phyloP scores from a whole-genome alignment of 2,113 vertebrate species.

The Rhadina sibilatrix region DNA sequence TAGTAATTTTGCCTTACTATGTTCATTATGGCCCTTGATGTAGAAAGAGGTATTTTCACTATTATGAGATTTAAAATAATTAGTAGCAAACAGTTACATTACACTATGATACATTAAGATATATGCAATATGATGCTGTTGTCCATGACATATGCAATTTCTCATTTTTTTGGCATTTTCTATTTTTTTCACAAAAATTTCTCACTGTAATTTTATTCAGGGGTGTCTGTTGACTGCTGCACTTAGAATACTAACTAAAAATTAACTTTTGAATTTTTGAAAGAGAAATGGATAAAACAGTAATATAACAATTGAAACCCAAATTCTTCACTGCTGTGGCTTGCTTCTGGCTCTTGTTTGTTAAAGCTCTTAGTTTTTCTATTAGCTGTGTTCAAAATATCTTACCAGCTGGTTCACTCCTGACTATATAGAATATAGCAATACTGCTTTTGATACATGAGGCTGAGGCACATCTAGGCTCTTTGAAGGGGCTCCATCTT shows the following conservation, averaged over 20 bases:
- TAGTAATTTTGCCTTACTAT: background rate
- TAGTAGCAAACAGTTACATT: background rate
- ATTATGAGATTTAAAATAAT: conserved; percentile 32
- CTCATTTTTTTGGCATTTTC: background rate
- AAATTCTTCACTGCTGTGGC: background rate
- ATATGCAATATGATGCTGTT: background rate
- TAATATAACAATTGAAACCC: background rate
- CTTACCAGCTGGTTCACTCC: background rate
- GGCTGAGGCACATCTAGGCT: background rate
- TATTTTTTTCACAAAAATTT: background rate
- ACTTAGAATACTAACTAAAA: background rate
- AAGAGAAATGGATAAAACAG: background rate
- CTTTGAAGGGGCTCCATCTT: background rate
- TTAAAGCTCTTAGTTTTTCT: background rate
- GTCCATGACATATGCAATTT: background rate
- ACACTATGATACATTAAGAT: background rate
- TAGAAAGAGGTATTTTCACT: conserved; percentile 2
- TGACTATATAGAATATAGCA: background rate
- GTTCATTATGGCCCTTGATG: background rate
- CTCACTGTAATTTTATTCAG: background rate
- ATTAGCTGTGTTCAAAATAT: background rate
- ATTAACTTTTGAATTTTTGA: background rate
- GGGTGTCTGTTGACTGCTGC: background rate
- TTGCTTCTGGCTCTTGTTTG: background rate
- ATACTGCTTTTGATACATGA: background rate